Percentiles rank a stretch among this genome's conserved stretches.
phyloP scores from a whole-genome alignment of 1,140 invertebrate species.

The Lordiphosa mommai region DNA sequence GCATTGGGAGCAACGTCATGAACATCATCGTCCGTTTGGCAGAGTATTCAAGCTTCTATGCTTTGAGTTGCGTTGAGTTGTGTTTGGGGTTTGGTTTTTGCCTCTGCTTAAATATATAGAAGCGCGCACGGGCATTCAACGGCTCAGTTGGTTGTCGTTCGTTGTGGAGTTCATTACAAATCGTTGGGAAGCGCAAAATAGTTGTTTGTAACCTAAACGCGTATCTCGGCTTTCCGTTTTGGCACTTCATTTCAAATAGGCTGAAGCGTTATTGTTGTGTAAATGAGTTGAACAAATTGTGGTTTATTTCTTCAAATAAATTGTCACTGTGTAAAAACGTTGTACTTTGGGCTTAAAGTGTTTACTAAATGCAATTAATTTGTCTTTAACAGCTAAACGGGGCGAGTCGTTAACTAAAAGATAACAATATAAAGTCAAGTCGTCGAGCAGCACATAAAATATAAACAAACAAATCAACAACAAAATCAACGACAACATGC shows the following conservation, averaged over 20 bases:
- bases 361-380: slow-evolving; percentile 50
- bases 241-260: slow-evolving; percentile 39
- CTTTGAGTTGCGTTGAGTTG: no score
- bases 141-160: slow-evolving; percentile 38
- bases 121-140: slow-evolving; percentile 4
- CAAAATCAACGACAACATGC: slow-evolving; percentile 46
- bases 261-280: no score
- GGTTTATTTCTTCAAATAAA: no score
- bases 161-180: slow-evolving; percentile 32
- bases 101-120: slow-evolving; percentile 34
- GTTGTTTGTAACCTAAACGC: background rate
- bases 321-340: slow-evolving; percentile 5
- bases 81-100: background rate
- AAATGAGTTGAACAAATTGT: slow-evolving; percentile 19
- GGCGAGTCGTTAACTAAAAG: slow-evolving; percentile 32
- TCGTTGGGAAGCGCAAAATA: background rate
- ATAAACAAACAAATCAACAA: slow-evolving; percentile 9
- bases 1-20: no score
- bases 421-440: slow-evolving; percentile 29
- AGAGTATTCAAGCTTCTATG: slow-evolving; percentile 14
- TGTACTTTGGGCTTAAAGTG: slow-evolving; percentile 19
- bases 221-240: slow-evolving; percentile 12
- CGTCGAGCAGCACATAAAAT: slow-evolving; percentile 16
- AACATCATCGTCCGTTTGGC: background rate
- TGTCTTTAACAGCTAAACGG: slow-evolving; percentile 53